These are phyloP conservation scores for Drosophila paucipuncta DNA, from an alignment of 2,888 invertebrate species.

Conservation along the genomic window DNA sequence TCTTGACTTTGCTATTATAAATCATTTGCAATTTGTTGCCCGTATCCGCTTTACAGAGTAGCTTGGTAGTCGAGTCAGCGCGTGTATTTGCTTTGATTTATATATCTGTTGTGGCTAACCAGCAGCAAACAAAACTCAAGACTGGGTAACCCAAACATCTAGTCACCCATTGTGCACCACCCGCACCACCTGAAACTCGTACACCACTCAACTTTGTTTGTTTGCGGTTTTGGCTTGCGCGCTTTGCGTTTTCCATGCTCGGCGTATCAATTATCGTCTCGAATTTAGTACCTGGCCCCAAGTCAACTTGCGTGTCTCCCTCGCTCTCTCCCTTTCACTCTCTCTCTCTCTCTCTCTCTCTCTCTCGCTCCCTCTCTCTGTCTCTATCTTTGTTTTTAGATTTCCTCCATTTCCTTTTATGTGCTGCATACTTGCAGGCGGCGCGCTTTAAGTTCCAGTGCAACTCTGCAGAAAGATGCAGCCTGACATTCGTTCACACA, in stretches of 20 bases:
- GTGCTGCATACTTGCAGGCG: slow-evolving; percentile 62
- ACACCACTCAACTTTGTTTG: slow-evolving; percentile 66
- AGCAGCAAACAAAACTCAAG: not conserved
- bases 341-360: not conserved
- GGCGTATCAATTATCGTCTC: slow-evolving; percentile 76
- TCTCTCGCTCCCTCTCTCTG: not conserved
- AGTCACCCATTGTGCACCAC: not conserved
- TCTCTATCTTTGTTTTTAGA: slow-evolving; percentile 6
- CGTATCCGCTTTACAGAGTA: slow-evolving; percentile 11
- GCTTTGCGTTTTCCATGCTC: slow-evolving; percentile 68
- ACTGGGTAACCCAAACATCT: slow-evolving; percentile 3
- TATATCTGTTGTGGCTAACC: slow-evolving; percentile 1
- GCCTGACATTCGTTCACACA: slow-evolving; percentile 21
- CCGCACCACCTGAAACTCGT: slow-evolving; percentile 3
- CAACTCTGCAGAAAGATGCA: slow-evolving; percentile 38
- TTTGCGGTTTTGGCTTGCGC: slow-evolving; percentile 70
- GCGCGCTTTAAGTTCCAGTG: slow-evolving; percentile 69
- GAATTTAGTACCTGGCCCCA: slow-evolving; percentile 54
- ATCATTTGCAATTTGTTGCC: not conserved
- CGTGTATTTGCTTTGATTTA: not conserved
- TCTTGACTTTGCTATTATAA: not conserved
- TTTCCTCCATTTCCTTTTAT: not conserved
- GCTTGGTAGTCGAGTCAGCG: not conserved
- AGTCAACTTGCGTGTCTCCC: not conserved
- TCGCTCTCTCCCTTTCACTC: not conserved